Base-by-base conservation (phyloP, 2,888 invertebrate species). In the Mechanitis mazaeus region DNA sequence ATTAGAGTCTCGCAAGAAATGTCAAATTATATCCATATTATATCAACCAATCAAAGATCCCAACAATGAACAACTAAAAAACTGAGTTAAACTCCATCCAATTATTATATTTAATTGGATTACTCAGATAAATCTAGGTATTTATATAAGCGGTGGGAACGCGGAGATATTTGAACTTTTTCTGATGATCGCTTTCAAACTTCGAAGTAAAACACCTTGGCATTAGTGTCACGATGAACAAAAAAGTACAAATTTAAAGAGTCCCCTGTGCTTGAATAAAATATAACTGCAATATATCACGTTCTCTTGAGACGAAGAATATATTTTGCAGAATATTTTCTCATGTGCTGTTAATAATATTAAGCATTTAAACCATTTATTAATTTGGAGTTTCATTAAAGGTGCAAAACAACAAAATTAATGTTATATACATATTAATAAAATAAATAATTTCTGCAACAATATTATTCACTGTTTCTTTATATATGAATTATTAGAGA, bases 101-200 rank as follows among this genome's bases (percentile, higher is more conserved):
- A 50, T 50, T 28, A 31, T 50, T 50, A 31, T 42, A 42, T 50
- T 50, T 50, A 50, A 50, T 50, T 50, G 50, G 50, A 50, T 50
- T 50, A 50, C 31, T 50, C 31, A 50, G 31, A 31, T 50, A 50
- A 50, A 50, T 50, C 31, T 50, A 9, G 31, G 50, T 50, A 50
- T 50, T 50, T 50, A 50, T 50, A 50, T 50, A 31, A 50, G 31
- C 7, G 11, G 42, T 28, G 47, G n/a, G n/a, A n/a, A 31, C 50
- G 50, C 7, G 50, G 9, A 31, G 31, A 31, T 7, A 50, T 50
- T 50, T 47, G 5, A 50, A 31, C 50, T 50, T 31, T 50, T 50
- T 50, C 50, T 50, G 9, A 31, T 11, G 50, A 50, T 31, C 31
- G 50, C 31, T 31, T 50, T 7, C n/a, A 1, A 11, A 50, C 3